Percentiles rank a stretch among this genome's conserved stretches.
Evolutionary conservation across 2,888 invertebrate genomes (phyloP).

Genomic region (Malthinus seriepunctatus): DNA sequence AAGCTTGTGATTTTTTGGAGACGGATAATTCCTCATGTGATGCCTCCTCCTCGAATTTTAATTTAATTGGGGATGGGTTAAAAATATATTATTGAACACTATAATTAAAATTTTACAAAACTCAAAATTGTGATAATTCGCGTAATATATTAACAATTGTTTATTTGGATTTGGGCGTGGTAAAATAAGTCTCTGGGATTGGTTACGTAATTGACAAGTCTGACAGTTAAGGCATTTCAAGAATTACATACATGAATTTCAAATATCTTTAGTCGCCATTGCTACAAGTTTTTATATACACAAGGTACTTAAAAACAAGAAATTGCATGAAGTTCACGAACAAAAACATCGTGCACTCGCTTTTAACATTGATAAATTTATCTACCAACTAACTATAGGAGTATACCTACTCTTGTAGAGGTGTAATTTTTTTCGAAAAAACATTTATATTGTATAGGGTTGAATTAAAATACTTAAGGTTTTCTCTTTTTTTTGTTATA

Average conservation of each 20-base stretch:
- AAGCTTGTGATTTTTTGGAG: no score
- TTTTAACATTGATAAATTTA: neutral
- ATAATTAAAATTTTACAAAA: no score
- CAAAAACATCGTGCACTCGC: neutral
- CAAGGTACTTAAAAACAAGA: neutral
- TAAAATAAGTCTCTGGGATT: constrained; percentile 36
- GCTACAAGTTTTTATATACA: constrained; percentile 32
- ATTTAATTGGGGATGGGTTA: no score
- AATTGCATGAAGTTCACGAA: neutral
- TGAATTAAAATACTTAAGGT: no score
- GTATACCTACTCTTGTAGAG: neutral
- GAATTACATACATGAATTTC: constrained; percentile 44
- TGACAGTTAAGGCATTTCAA: constrained; percentile 40
- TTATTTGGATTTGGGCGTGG: constrained; percentile 46
- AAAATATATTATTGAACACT: no score
- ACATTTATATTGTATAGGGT: neutral
- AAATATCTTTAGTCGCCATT: constrained; percentile 42
- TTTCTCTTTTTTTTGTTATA: neutral
- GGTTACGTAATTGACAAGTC: constrained; percentile 44
- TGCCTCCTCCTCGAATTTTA: no score
- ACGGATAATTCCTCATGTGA: no score
- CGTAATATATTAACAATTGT: no score
- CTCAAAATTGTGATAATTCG: no score
- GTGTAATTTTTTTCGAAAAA: constrained; percentile 2
- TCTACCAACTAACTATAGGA: neutral